A percentile compares a stretch with the other conserved stretches of the same genome.
These are phyloP conservation scores for Crossaster papposus DNA, from an alignment of 53 echinoderm and acorn worm genomes.

Conservation along the genomic window DNA sequence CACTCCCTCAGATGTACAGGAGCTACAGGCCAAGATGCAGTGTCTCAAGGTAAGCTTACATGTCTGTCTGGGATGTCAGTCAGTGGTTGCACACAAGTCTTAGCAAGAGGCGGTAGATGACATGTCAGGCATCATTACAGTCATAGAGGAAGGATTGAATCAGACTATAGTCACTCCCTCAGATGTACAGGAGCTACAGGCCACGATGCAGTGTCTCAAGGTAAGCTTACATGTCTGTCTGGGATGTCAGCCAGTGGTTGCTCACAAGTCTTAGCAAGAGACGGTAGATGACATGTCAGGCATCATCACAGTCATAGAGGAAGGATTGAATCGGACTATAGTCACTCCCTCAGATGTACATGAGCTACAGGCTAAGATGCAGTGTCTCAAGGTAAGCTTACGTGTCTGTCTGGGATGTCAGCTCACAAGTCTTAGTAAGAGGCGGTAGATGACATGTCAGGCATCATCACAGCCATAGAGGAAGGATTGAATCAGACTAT, in stretches of 20 bases:
- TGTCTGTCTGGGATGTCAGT: no score
- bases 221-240: neutral
- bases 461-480: slow-evolving; percentile 29
- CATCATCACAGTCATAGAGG: slow-evolving; percentile 31
- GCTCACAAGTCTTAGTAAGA: slow-evolving; percentile 49
- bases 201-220: slow-evolving; percentile 52
- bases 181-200: slow-evolving; percentile 26
- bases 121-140: slow-evolving; percentile 27
- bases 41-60: slow-evolving; percentile 31
- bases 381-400: slow-evolving; percentile 35
- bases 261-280: slow-evolving; percentile 51
- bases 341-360: slow-evolving; percentile 43
- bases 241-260: no score
- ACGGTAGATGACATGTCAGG: slow-evolving; percentile 40
- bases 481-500: slow-evolving; percentile 29
- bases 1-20: slow-evolving; percentile 39
- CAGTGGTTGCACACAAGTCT: slow-evolving; percentile 30
- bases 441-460: slow-evolving; percentile 46
- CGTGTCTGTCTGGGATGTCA: no score
- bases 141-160: slow-evolving; percentile 31
- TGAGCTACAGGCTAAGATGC: slow-evolving; percentile 46
- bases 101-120: slow-evolving; percentile 49
- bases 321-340: slow-evolving; percentile 17
- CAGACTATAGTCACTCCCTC: slow-evolving; percentile 44
- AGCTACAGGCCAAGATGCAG: slow-evolving; percentile 45